Base-by-base conservation (phyloP, 1,140 invertebrate genomes). In the Metaphire vulgaris region DNA sequence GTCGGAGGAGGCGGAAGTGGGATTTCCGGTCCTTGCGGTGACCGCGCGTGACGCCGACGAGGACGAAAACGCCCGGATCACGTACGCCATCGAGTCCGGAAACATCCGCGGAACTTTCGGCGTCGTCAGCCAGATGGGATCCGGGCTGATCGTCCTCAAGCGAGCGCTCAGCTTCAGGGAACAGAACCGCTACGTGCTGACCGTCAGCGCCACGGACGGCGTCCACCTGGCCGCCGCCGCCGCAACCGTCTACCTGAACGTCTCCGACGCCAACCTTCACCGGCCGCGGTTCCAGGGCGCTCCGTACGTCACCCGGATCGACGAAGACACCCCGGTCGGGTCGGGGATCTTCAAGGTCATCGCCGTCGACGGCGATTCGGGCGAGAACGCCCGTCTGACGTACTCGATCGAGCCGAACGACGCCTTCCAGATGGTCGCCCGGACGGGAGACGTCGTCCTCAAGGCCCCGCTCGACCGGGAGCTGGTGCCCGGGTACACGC, bases 221-320 rank as follows among this genome's bases (percentile, higher is more conserved):
- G 94, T 93, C 0, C 93, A 94, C 0, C 87, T 93, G 33, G 96
- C 97, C 80, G 92, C 92, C 0, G 92, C 95, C 0, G 92, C 92
- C 0, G 92, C 95, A 0, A 91, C 92, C 29, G 93, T 98, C 30
- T 93, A 95, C 80, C 91, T 99, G 0, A 95, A 97, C 83, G 90
- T 99, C 0, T 92, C 93, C 0, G 97, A 98, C 87, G 95, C 95
- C 0, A 99, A 99, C 85, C 95, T 96, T 81, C 94, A 92, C 83
- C 91, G 94, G 0, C 95, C 96, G 0, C 92, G 93, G 1, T 97
- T 98, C 78, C 83, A 85, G 65, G 76, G 79, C 6, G 93, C 94
- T 0, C 95, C 95, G 0, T 97, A 96, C 81, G 41, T 56, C 6
- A 56, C 41, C 21, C 6, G 41, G 21, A 56, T 56, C 21, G 41